Conservation (phyloP, 1,140 invertebrate species). For the Oreohelix idahoensis region DNA sequence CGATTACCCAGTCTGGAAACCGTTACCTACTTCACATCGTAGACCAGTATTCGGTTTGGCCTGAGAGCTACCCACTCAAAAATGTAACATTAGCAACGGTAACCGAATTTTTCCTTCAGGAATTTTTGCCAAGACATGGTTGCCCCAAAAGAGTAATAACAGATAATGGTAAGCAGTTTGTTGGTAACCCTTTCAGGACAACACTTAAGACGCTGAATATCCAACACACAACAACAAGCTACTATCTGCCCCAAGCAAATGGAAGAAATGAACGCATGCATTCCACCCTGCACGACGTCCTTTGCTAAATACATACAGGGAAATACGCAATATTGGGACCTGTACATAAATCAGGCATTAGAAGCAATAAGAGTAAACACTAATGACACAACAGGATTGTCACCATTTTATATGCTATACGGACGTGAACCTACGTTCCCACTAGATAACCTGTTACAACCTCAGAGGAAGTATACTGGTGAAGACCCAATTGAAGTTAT, state of each 20-base stretch:
- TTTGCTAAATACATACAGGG: neutral
- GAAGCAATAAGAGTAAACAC: neutral
- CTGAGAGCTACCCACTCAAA: neutral
- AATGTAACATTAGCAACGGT: neutral
- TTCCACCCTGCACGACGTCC: neutral
- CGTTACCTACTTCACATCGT: neutral
- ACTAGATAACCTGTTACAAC: neutral
- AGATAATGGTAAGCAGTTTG: neutral
- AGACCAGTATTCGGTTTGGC: neutral
- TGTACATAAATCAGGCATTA: neutral
- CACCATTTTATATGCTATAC: neutral
- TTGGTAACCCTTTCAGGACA: neutral
- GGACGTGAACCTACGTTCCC: neutral
- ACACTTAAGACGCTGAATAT: neutral
- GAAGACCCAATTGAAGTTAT: too few species aligned
- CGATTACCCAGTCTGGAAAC: neutral
- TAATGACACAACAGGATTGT: neutral
- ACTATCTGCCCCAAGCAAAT: neutral
- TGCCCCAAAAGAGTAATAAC: neutral
- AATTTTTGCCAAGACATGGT: neutral
- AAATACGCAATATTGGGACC: neutral
- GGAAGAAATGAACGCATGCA: neutral
- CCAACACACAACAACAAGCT: neutral
- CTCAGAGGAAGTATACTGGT: too few species aligned
- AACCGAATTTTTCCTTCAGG: neutral